Evolutionary conservation across 2,113 vertebrate species (phyloP).

Genomic region (Myotis brandtii): DNA sequence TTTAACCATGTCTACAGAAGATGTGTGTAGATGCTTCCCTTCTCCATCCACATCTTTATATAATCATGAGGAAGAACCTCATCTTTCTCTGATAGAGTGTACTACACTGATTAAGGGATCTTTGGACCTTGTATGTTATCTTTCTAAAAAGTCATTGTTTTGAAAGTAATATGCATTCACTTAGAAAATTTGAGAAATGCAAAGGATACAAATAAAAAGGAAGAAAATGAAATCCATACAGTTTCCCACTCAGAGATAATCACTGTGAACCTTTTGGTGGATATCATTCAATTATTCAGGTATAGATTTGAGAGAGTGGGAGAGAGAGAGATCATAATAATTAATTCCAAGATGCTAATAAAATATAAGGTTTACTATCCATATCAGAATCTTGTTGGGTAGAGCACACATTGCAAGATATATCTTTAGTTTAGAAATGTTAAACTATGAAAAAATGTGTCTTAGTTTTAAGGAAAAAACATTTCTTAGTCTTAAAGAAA

Average conservation of each 20-base stretch:
- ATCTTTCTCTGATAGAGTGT: not conserved
- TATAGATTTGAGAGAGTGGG: not conserved
- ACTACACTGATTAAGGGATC: not conserved
- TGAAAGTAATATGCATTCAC: not conserved
- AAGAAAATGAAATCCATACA: not conserved
- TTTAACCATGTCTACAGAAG: not conserved
- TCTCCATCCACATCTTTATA: not conserved
- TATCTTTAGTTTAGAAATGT: not conserved
- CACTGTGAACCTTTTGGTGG: not conserved
- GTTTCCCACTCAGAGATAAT: not conserved
- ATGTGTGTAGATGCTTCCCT: not conserved
- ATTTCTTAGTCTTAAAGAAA: not conserved
- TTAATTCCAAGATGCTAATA: not conserved
- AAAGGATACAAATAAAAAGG: not conserved
- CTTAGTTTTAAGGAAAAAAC: not conserved
- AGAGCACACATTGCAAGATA: not conserved
- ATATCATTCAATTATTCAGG: not conserved
- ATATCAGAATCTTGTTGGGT: not conserved
- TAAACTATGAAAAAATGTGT: not conserved
- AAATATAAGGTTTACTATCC: not conserved
- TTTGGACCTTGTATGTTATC: not conserved
- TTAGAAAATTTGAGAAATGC: conserved; percentile 20
- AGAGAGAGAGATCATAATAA: not conserved
- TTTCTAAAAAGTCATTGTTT: conserved; percentile 29
- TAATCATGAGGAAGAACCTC: not conserved